Base-by-base conservation (phyloP, 1,140 invertebrate species). In the Pseudomyrmex concolor region DNA sequence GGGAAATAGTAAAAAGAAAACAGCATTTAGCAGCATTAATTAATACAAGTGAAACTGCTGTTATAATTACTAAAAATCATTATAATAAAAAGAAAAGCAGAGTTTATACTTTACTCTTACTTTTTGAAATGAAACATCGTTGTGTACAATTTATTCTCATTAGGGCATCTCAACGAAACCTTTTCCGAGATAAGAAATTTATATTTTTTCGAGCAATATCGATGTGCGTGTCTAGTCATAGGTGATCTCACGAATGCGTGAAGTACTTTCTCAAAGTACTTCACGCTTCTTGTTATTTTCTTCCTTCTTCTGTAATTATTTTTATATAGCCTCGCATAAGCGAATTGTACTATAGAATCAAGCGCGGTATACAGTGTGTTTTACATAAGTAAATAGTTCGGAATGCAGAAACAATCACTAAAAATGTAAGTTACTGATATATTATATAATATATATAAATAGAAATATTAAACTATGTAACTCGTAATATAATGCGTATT, bases 401-500 rank as follows among this genome's bases (percentile, higher is more conserved):
- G 78, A 84, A 34, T 77, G 84, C 86, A 66, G 68, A 83, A 34
- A 88, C 83, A 80, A 89, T 89, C 86, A 76, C 72, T 88, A 85
- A 13, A 34, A 34, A 87, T 5, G 12, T 74, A 84, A 84, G 59
- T 17, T 57, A 57, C 17, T 45, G 10, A 4, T 1, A 54, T 2
- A 70, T 2, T 13, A 55, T 34, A 34, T 57, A 57, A 43, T 59
- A 13, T 59, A 13, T 15, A 4, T 1, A 55, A n/a, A 70, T n/a
- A 34, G 34, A 84, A 22, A 62, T 57, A 17, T 15, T 60, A 54
- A 15, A 19, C 54, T 80, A 60, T 50, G 22, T 86, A 84, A 86
- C 34, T 5, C 15, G 43, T 59, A 76, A 60, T 55, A 34, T 45
- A 73, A 73, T 34, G 34, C 54, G 63, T 25, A 25, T 78, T 55